Conservation (phyloP, 2,888 invertebrate genomes). For the Marronus borbonicus region DNA sequence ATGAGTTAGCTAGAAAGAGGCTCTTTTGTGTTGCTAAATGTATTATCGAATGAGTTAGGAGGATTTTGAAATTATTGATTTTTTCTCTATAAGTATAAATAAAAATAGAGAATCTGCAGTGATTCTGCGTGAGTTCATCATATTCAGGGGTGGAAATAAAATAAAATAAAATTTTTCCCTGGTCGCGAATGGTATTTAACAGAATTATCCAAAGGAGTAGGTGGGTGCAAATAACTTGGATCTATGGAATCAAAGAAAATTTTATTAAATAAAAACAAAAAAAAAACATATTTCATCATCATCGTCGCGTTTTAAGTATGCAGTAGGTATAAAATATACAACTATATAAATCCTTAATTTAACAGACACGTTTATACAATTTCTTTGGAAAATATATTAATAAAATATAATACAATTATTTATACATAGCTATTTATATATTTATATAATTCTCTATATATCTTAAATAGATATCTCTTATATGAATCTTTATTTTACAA, state of each 20-base stretch:
- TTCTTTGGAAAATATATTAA: conserved; percentile 56
- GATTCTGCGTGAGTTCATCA: too few relatives aligned
- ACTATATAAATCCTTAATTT: conserved; percentile 58
- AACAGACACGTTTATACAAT: conserved; percentile 54
- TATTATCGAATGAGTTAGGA: too few relatives aligned
- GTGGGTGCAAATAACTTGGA: conserved; percentile 12
- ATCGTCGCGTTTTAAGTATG: conserved; percentile 58
- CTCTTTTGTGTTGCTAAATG: too few relatives aligned
- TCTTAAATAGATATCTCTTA: conserved; percentile 60
- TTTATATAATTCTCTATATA: conserved; percentile 44
- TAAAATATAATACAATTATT: conserved; percentile 65
- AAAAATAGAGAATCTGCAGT: too few relatives aligned
- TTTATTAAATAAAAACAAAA: conserved; percentile 70
- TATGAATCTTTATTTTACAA: conserved; percentile 63
- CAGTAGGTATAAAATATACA: conserved; percentile 69
- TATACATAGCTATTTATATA: conserved; percentile 64
- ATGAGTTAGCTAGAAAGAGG: too few relatives aligned
- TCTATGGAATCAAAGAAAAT: conserved; percentile 53
- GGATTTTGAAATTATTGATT: too few relatives aligned
- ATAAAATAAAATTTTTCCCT: too few relatives aligned
- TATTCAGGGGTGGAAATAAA: too few relatives aligned
- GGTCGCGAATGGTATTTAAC: too few relatives aligned
- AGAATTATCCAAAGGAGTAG: not conserved
- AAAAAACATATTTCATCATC: conserved; percentile 61
- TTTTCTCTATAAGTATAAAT: too few relatives aligned